Evolutionary conservation across 2,797 vertebrate genomes (phyloP).

Genomic region (Pelodytes ibericus): DNA sequence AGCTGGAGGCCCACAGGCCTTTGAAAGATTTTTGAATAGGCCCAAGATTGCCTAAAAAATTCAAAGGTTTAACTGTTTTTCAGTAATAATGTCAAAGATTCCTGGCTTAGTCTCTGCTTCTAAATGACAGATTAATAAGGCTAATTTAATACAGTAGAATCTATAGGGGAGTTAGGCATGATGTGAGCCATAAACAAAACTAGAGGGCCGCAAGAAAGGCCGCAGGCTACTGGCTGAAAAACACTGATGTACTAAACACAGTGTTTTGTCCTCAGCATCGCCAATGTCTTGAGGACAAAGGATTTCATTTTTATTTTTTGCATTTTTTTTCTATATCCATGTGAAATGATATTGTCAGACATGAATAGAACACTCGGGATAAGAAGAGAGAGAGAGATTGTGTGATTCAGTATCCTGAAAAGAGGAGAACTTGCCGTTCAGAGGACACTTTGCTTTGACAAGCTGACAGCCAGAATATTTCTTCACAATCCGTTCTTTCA

Average conservation of each 20-base stretch:
- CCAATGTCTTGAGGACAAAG: conserved; percentile 26
- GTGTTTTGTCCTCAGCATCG: not conserved
- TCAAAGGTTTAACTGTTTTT: too few species aligned
- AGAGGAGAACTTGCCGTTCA: conserved; percentile 41
- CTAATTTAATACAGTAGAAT: too few species aligned
- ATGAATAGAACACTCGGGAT: conserved; percentile 44
- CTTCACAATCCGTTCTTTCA: conserved; percentile 50
- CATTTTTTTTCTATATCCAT: conserved; percentile 15
- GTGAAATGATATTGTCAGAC: conserved; percentile 51
- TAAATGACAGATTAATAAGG: too few species aligned
- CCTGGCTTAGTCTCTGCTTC: too few species aligned
- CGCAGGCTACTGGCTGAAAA: too few species aligned
- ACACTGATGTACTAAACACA: not conserved
- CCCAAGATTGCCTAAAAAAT: too few species aligned
- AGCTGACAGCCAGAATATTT: conserved; percentile 55
- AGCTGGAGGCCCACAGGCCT: too few species aligned
- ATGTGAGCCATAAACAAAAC: too few species aligned
- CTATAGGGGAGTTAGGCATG: too few species aligned
- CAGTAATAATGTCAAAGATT: too few species aligned
- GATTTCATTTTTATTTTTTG: conserved; percentile 23
- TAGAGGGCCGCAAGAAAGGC: too few species aligned
- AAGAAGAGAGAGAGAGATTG: conserved; percentile 38
- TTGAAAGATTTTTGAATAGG: too few species aligned
- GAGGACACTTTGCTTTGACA: conserved; percentile 50
- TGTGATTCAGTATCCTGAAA: conserved; percentile 45